phyloP scores from a whole-genome alignment of 2,888 invertebrate genomes.

The Euplagia quadripunctaria region DNA sequence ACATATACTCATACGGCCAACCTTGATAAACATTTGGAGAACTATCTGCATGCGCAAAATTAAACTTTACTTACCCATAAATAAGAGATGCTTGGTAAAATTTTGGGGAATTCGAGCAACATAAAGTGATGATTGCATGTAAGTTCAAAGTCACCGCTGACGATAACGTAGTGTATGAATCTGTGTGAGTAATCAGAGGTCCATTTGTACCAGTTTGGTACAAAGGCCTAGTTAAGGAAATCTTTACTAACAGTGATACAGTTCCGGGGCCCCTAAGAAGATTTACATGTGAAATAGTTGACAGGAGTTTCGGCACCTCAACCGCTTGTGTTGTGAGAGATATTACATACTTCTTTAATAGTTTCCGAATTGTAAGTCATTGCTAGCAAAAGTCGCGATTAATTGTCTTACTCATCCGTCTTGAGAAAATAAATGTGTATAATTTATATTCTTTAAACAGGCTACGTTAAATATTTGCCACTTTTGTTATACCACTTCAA shows the following conservation, averaged over 20 bases:
- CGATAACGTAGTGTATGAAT: slow-evolving; percentile 46
- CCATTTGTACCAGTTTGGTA: slow-evolving; percentile 38
- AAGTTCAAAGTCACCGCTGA: slow-evolving; percentile 80
- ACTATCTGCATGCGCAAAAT: slow-evolving; percentile 20
- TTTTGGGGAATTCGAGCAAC: slow-evolving; percentile 12
- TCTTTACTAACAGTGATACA: slow-evolving; percentile 26
- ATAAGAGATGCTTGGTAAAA: slow-evolving; percentile 19
- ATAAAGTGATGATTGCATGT: slow-evolving; percentile 44
- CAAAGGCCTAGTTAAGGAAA: slow-evolving; percentile 48
- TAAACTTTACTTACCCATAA: slow-evolving; percentile 23
- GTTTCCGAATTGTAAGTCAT: background rate
- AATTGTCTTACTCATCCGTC: too few species aligned
- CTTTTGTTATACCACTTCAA: too few species aligned
- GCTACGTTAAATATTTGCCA: too few species aligned
- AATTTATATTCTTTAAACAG: too few species aligned
- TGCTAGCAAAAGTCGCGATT: background rate
- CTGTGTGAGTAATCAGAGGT: slow-evolving; percentile 40
- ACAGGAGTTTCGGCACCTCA: background rate
- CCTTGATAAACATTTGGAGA: slow-evolving; percentile 25
- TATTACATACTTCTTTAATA: background rate
- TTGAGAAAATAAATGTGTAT: too few species aligned
- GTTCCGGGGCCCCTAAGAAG: slow-evolving; percentile 40
- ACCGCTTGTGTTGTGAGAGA: background rate
- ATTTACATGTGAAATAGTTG: slow-evolving; percentile 31
- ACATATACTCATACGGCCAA: slow-evolving; percentile 47